A percentile compares a stretch with the other conserved stretches of the same genome.
Evolutionary conservation across 2,113 vertebrate genomes (phyloP).

Genomic region (Thunnus maccoyii): DNA sequence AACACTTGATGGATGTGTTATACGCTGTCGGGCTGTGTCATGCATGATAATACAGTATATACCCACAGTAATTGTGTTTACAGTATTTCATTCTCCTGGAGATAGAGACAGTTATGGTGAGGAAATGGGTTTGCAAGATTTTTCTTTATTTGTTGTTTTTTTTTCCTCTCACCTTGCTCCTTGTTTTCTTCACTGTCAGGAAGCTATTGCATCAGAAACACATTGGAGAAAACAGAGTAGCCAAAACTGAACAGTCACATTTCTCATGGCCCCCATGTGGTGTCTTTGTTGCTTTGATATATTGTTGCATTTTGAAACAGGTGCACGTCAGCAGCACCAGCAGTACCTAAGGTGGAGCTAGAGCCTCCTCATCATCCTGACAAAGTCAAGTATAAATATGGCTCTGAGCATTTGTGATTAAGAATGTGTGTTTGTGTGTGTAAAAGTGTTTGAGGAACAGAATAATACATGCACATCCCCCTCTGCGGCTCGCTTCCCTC

Average conservation of each 20-base stretch:
- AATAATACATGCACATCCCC: not conserved
- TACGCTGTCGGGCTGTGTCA: not conserved
- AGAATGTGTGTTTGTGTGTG: not conserved
- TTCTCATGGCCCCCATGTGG: not conserved
- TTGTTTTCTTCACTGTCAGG: not conserved
- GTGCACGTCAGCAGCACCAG: not conserved
- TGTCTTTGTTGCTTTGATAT: not conserved
- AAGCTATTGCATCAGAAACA: not conserved
- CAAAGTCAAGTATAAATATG: not conserved
- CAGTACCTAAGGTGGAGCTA: not conserved
- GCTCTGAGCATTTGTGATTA: not conserved
- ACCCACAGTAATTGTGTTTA: conserved; percentile 10
- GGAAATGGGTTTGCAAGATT: not conserved
- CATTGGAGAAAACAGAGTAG: not conserved
- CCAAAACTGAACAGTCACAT: not conserved
- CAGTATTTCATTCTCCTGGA: not conserved
- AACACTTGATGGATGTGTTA: conserved; percentile 17
- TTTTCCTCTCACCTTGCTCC: not conserved
- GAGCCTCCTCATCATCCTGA: not conserved
- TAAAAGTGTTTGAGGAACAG: not conserved
- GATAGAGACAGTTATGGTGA: not conserved
- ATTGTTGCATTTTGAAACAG: not conserved
- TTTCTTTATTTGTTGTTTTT: no score
- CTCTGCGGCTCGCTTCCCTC: not conserved
- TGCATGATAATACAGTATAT: not conserved